Evolutionary conservation across 2,888 invertebrate genomes (phyloP), one percentile per base, ranked within the genome.

Genomic region (Lamellibrachia columna): DNA sequence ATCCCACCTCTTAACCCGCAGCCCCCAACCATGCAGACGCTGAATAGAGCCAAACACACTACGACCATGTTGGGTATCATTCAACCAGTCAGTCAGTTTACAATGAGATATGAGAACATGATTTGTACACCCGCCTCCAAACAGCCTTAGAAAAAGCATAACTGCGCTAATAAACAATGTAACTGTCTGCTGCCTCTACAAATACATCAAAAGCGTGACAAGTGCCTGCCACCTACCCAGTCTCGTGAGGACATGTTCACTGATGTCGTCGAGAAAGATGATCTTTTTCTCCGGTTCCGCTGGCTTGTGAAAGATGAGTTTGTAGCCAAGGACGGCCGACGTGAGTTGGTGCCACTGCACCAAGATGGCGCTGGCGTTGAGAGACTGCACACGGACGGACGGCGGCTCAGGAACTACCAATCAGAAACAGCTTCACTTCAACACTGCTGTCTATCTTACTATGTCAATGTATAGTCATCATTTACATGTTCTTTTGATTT

Each of bases 221-320:
- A 1, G 15, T 22, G 4, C 6, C 8, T 1, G 4, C n/a, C 15
- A 75, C 75, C n/a, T 75, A 75, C 75, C 75, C 0, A 75, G 75
- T 22, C 75, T 75, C 22, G 75, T 75, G 75, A 75, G 75, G 22
- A 75, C 7, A n/a, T 75, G 75, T n/a, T 75, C 75, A 15, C 75
- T 75, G 75, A 75, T 22, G 75, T 11, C n/a, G 1, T 75, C 75
- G 22, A 75, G 22, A 75, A 75, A 75, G 75, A 75, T 75, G 75
- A 75, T 75, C 22, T 75, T 75, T n/a, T 75, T 75, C 22, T 15
- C 75, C 75, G 15, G 75, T 6, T 75, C 75, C 75, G 22, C 22
- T n/a, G 75, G 75, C 75, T 75, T 75, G 75, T 75, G 75, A n/a
- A 75, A 75, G 75, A 75, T 75, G n/a, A 75, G 75, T 75, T 75